Evolutionary conservation across 2,888 invertebrate species (phyloP).

Genomic region (Aporophyla nigra): DNA sequence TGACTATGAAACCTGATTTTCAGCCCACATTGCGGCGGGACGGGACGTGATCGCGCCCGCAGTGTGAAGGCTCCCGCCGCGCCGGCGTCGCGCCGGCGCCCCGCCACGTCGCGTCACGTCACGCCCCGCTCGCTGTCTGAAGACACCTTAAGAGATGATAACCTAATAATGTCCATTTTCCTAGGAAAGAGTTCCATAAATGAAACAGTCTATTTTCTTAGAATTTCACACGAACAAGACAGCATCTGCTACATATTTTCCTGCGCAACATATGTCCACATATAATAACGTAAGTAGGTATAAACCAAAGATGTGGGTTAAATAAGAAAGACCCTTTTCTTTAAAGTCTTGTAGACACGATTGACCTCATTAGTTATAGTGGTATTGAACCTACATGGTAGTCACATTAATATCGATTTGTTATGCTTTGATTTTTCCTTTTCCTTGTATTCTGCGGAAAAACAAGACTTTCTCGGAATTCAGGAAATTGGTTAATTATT

Average conservation of each 20-base stretch:
- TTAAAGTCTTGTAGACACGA: conserved; percentile 44
- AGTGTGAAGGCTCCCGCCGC: no score
- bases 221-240: conserved; percentile 15
- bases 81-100: no score
- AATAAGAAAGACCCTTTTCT: conserved; percentile 52
- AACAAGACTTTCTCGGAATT: background rate
- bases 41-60: no score
- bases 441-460: conserved; percentile 1
- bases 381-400: conserved; percentile 31
- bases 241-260: conserved; percentile 34
- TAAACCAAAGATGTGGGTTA: conserved; percentile 44
- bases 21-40: no score
- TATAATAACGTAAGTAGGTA: conserved; percentile 36
- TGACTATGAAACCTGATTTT: no score
- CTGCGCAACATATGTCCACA: conserved; percentile 37
- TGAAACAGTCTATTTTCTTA: conserved; percentile 7
- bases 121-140: no score
- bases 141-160: no score
- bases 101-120: no score
- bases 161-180: background rate
- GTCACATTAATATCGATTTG: conserved; percentile 21
- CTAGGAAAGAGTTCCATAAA: conserved; percentile 1
- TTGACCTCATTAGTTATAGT: conserved; percentile 52
- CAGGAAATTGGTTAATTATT: background rate
- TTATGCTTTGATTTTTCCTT: background rate